Conservation (phyloP, 2,888 invertebrate species). For the Agrochola macilenta region DNA sequence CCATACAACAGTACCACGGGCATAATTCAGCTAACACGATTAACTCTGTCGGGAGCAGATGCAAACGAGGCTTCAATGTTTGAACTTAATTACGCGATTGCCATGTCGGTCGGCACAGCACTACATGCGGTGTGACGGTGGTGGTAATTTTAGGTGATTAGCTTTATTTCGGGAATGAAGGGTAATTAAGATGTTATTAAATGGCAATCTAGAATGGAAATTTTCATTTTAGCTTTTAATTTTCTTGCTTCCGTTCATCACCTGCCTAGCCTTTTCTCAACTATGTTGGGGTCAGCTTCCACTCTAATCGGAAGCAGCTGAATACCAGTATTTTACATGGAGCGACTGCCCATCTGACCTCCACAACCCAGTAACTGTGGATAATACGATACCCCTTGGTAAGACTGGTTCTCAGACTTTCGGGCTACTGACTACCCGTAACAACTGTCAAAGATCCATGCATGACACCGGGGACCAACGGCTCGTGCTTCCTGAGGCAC, state of each 20-base stretch:
- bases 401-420: too few species aligned
- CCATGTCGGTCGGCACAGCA: slow-evolving; percentile 57
- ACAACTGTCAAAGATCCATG: too few species aligned
- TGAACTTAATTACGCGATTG: slow-evolving; percentile 76
- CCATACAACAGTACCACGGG: slow-evolving; percentile 46
- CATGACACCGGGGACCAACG: too few species aligned
- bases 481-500: too few species aligned
- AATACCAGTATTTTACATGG: too few species aligned
- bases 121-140: slow-evolving; percentile 28
- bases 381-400: too few species aligned
- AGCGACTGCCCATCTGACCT: too few species aligned
- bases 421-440: too few species aligned
- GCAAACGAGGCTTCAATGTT: slow-evolving; percentile 75
- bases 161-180: slow-evolving; percentile 10
- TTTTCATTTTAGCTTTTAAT: neutral
- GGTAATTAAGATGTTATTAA: slow-evolving; percentile 27
- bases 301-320: too few species aligned
- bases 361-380: too few species aligned
- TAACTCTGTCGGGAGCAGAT: slow-evolving; percentile 70
- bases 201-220: neutral
- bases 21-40: slow-evolving; percentile 73
- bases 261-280: too few species aligned
- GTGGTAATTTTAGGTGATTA: slow-evolving; percentile 52
- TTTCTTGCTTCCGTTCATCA: neutral
- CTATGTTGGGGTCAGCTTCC: too few species aligned